These are phyloP conservation scores for Platerodrilus igneus DNA, from an alignment of 2,888 invertebrate genomes.

Conservation along the genomic window DNA sequence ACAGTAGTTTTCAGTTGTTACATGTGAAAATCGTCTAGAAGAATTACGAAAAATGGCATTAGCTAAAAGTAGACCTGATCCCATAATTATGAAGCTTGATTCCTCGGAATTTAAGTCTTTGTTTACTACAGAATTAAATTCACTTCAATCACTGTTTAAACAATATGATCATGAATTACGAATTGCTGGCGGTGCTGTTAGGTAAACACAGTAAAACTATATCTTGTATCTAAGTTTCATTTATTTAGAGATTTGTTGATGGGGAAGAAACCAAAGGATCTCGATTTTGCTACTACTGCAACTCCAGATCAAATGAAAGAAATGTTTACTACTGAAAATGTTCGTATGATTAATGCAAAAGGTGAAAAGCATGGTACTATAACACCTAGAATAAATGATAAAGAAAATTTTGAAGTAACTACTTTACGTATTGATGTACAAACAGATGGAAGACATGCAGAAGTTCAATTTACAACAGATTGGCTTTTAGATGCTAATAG, in stretches of 20 bases:
- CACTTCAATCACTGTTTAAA: conserved; percentile 69
- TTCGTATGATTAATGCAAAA: conserved; percentile 88
- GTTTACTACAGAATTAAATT: conserved; percentile 75
- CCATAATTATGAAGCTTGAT: conserved; percentile 67
- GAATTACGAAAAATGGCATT: conserved; percentile 36
- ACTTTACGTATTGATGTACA: conserved; percentile 87
- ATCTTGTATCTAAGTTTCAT: conserved; percentile 6
- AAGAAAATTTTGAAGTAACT: conserved; percentile 91
- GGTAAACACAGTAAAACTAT: no score
- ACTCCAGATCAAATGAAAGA: conserved; percentile 94
- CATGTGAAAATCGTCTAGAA: no score
- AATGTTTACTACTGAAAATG: conserved; percentile 78
- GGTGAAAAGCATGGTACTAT: conserved; percentile 96
- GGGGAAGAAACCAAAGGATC: conserved; percentile 75
- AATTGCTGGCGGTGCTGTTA: conserved; percentile 95
- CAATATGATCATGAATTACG: conserved; percentile 80
- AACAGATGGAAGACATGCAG: conserved; percentile 93
- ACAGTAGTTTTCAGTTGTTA: no score
- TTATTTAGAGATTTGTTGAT: conserved; percentile 67
- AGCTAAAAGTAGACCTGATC: conserved; percentile 54
- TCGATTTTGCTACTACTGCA: conserved; percentile 97
- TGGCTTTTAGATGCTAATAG: conserved; percentile 93
- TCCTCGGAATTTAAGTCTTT: conserved; percentile 70
- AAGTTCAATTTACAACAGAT: conserved; percentile 89
- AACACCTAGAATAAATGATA: conserved; percentile 90